These are phyloP conservation scores for Heliconius hewitsoni DNA, from an alignment of 1,140 invertebrate genomes.

Conservation along the genomic window DNA sequence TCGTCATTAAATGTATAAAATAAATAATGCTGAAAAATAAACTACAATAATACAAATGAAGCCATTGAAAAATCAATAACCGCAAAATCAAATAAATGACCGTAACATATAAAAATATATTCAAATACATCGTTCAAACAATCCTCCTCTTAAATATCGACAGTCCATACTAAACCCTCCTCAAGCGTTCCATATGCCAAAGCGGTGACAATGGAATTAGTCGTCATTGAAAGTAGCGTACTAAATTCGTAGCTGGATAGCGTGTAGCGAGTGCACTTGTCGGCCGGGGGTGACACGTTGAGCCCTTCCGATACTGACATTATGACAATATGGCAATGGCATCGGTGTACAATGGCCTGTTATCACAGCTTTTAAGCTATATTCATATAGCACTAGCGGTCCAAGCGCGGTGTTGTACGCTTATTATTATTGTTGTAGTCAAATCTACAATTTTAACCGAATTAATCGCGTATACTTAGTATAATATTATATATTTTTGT, in stretches of 20 bases:
- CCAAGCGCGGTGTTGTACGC: too few relatives aligned
- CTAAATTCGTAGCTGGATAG: conserved; percentile 72
- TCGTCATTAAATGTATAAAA: too few relatives aligned
- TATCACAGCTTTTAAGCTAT: conserved; percentile 64
- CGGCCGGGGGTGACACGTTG: conserved; percentile 73
- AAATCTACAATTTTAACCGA: too few relatives aligned
- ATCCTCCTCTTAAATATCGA: conserved; percentile 56
- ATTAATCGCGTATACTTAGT: too few relatives aligned
- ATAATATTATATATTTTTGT: too few relatives aligned
- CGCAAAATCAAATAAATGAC: background rate
- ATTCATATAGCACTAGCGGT: conserved; percentile 38
- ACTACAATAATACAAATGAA: background rate
- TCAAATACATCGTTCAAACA: conserved; percentile 39
- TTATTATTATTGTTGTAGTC: too few relatives aligned
- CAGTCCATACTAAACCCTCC: conserved; percentile 67
- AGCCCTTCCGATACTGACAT: conserved; percentile 76
- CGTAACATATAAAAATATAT: background rate
- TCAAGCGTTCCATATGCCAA: conserved; percentile 72
- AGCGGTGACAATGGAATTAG: conserved; percentile 78
- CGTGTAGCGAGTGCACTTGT: conserved; percentile 76
- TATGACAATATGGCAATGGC: conserved; percentile 65
- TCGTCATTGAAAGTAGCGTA: conserved; percentile 76
- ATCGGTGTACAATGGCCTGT: conserved; percentile 71
- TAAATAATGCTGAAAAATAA: background rate
- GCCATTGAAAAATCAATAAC: conserved; percentile 12